Percentiles rank a stretch among this genome's conserved stretches.
Evolutionary conservation across 2,113 vertebrate species (phyloP).

Genomic region (Genyomyrus donnyi): DNA sequence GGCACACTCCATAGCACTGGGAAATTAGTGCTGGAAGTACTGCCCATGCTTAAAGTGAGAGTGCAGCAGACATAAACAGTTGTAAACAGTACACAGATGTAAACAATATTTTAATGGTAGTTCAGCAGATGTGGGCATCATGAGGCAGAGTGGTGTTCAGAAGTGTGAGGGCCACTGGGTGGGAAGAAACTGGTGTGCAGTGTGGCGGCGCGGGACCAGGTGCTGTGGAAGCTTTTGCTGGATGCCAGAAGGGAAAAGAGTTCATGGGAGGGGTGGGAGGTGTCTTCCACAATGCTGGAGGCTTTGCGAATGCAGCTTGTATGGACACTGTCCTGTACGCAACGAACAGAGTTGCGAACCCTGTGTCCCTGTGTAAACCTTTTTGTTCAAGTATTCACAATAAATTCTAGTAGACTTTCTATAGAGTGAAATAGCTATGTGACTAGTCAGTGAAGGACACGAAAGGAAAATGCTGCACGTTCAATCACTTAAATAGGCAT

Average conservation of each 20-base stretch:
- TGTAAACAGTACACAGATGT: background rate
- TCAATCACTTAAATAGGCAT: background rate
- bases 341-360: background rate
- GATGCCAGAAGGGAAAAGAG: background rate
- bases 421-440: background rate
- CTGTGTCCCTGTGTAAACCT: background rate
- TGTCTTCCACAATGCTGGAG: background rate
- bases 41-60: background rate
- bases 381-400: background rate
- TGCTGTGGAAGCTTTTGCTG: background rate
- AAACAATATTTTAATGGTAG: background rate
- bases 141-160: background rate
- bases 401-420: background rate
- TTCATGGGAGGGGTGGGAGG: background rate
- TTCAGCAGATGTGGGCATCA: background rate
- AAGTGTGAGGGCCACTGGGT: background rate
- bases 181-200: background rate
- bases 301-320: background rate
- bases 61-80: background rate
- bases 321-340: background rate
- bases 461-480: background rate
- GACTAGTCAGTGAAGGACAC: background rate
- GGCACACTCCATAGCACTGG: background rate
- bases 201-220: background rate
- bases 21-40: background rate